phyloP scores from a whole-genome alignment of 2,888 invertebrate genomes.

The Brachylomia viminalis region DNA sequence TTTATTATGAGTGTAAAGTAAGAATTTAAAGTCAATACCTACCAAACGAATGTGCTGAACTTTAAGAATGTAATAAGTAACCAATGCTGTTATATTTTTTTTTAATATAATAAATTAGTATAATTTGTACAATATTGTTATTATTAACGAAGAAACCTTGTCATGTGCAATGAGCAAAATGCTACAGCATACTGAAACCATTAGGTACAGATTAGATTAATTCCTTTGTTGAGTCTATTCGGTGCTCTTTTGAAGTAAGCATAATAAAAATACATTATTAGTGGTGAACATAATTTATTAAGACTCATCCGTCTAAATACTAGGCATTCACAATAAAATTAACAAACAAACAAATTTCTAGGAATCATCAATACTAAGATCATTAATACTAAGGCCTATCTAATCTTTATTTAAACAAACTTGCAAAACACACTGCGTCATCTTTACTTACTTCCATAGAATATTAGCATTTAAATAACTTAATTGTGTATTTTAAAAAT shows the following conservation, averaged over 20 bases:
- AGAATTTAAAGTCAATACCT: too few relatives aligned
- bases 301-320: not conserved
- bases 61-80: too few relatives aligned
- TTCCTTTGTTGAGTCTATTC: not conserved
- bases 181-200: not conserved
- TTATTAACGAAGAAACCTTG: not conserved
- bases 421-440: constrained; percentile 8
- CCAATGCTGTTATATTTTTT: too few relatives aligned
- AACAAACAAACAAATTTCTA: not conserved
- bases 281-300: constrained; percentile 32
- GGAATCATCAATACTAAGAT: not conserved
- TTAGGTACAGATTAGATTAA: not conserved
- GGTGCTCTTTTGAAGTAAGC: not conserved
- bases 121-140: not conserved
- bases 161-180: not conserved
- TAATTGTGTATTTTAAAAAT: not conserved
- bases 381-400: not conserved
- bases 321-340: not conserved
- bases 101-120: constrained; percentile 1
- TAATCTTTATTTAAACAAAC: constrained; percentile 1
- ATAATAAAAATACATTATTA: not conserved
- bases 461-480: not conserved
- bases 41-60: too few relatives aligned
- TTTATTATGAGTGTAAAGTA: too few relatives aligned
- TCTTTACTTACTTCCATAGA: not conserved